Evolutionary conservation across 1,140 invertebrate species (phyloP).

Genomic region (Drosophila mauritiana): DNA sequence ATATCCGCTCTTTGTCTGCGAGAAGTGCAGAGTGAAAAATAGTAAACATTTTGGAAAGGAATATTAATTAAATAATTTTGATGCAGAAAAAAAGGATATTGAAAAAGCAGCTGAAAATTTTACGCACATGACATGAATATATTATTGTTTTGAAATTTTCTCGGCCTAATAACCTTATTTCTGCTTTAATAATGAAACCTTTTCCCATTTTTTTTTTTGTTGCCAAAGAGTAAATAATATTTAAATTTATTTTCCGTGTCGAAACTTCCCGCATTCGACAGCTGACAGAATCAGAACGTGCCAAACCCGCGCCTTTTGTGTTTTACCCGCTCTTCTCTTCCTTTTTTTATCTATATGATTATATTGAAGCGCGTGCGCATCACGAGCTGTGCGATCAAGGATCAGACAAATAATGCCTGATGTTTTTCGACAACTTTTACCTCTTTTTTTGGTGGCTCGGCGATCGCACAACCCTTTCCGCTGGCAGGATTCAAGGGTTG

Average conservation of each 20-base stretch:
- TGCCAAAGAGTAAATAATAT: conserved; percentile 2
- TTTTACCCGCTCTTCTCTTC: not conserved
- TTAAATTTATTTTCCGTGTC: conserved; percentile 15
- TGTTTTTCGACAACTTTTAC: conserved; percentile 79
- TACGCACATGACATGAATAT: conserved; percentile 1
- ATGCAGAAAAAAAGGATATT: not conserved
- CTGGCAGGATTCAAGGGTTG: conserved; percentile 24
- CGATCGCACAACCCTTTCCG: conserved; percentile 49
- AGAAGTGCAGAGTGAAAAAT: not conserved
- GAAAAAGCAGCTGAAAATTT: not conserved
- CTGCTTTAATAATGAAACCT: not conserved
- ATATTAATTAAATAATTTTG: not conserved
- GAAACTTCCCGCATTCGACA: conserved; percentile 27
- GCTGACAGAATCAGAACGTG: conserved; percentile 47
- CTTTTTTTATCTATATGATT: conserved; percentile 20
- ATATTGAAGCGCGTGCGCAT: conserved; percentile 39
- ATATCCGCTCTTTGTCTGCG: conserved; percentile 8
- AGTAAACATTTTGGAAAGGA: not conserved
- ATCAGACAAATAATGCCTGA: conserved; percentile 57
- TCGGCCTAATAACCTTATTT: not conserved
- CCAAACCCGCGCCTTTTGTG: conserved; percentile 36
- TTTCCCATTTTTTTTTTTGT: not conserved
- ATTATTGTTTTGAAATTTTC: not conserved
- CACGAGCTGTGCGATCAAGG: conserved; percentile 40
- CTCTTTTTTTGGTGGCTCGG: conserved; percentile 58